Conservation (phyloP, 1,140 invertebrate species). For the Sitobion miscanthi region DNA sequence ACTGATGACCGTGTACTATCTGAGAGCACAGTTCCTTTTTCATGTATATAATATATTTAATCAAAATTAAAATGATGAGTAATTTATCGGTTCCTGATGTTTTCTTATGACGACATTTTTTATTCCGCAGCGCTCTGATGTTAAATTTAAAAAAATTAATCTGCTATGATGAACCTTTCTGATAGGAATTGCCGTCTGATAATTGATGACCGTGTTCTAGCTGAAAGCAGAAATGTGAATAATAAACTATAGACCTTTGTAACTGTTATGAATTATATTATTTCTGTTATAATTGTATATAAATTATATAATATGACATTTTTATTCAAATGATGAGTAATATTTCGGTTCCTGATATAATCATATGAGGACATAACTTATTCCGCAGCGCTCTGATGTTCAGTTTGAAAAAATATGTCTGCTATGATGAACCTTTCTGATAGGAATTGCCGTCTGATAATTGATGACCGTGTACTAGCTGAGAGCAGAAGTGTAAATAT, state of each 20-base stretch:
- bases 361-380: constrained; percentile 44
- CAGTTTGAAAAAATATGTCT: not conserved
- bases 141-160: not conserved
- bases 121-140: constrained; percentile 43
- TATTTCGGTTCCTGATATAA: constrained; percentile 37
- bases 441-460: constrained; percentile 37
- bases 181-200: constrained; percentile 52
- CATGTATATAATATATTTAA: not conserved
- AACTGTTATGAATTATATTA: too few species aligned
- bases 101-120: not conserved
- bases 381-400: constrained; percentile 52
- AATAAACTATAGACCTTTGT: too few species aligned
- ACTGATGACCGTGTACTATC: constrained; percentile 56
- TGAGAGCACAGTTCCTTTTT: constrained; percentile 11
- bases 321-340: constrained; percentile 23
- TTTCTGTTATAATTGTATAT: not conserved
- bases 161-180: constrained; percentile 46
- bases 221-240: not conserved
- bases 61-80: constrained; percentile 32
- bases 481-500: not conserved
- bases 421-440: constrained; percentile 44
- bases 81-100: constrained; percentile 39
- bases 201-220: constrained; percentile 40
- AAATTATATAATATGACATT: not conserved
- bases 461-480: not conserved